Evolutionary conservation across 2,888 invertebrate species (phyloP).

Genomic region (Lysandra bellargus): DNA sequence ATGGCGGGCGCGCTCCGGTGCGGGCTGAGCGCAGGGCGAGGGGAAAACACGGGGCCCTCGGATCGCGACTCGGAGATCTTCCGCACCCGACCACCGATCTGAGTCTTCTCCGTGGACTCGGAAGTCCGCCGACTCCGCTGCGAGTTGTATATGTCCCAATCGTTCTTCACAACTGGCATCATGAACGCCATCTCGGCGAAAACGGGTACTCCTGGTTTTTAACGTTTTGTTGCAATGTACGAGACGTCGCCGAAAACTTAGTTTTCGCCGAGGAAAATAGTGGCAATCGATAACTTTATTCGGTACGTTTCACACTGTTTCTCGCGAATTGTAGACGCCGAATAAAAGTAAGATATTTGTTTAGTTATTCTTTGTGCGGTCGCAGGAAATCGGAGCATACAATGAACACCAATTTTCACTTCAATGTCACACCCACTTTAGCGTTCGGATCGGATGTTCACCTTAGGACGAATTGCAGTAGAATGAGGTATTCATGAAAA

Average conservation of each 20-base stretch:
- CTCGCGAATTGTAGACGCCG: slow-evolving; percentile 21
- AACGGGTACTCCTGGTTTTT: slow-evolving; percentile 65
- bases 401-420: slow-evolving; percentile 59
- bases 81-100: slow-evolving; percentile 48
- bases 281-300: slow-evolving; percentile 54
- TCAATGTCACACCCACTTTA: slow-evolving; percentile 67
- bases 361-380: slow-evolving; percentile 15
- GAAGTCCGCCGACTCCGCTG: slow-evolving; percentile 88
- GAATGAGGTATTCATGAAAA: slow-evolving; percentile 79
- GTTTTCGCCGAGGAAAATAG: slow-evolving; percentile 41
- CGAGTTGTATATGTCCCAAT: slow-evolving; percentile 95
- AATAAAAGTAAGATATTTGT: slow-evolving; percentile 5
- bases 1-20: slow-evolving; percentile 85
- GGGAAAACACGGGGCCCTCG: slow-evolving; percentile 85
- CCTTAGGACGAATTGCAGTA: slow-evolving; percentile 74
- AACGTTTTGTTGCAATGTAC: slow-evolving; percentile 67
- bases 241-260: slow-evolving; percentile 53
- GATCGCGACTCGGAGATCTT: slow-evolving; percentile 89
- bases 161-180: slow-evolving; percentile 97
- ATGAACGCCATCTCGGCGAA: slow-evolving; percentile 91
- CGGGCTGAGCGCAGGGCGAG: slow-evolving; percentile 75
- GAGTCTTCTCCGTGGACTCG: slow-evolving; percentile 80
- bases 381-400: neutral
- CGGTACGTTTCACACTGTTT: slow-evolving; percentile 45
- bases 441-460: slow-evolving; percentile 66